phyloP scores from a whole-genome alignment of 2,113 vertebrate genomes.

The Trichomycterus rosablanca region DNA sequence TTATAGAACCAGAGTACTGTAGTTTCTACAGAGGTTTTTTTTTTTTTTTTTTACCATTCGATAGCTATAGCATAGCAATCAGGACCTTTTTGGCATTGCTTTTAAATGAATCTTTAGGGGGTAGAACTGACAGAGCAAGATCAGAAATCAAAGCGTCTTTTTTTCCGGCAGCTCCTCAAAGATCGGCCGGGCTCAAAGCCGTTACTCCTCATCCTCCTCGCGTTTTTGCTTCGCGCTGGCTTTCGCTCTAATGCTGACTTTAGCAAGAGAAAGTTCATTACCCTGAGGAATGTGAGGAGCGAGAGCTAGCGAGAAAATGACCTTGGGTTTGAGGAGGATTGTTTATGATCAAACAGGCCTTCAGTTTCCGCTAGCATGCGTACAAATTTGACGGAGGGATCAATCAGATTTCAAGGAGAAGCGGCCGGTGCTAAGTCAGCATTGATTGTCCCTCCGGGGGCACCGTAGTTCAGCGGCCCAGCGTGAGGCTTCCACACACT shows the following conservation, averaged over 20 bases:
- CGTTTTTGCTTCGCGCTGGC: neutral
- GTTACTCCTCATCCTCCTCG: too few species aligned
- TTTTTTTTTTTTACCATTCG: too few species aligned
- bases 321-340: conserved; percentile 67
- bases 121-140: conserved; percentile 35
- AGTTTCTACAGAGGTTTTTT: too few species aligned
- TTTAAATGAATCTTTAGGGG: conserved; percentile 37
- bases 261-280: conserved; percentile 33
- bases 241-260: conserved; percentile 33
- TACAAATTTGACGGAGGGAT: conserved; percentile 72
- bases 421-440: conserved; percentile 65
- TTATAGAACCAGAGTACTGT: too few species aligned
- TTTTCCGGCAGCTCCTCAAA: conserved; percentile 34
- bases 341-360: conserved; percentile 72
- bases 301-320: conserved; percentile 62
- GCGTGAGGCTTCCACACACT: conserved; percentile 57
- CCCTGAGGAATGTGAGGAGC: conserved; percentile 34
- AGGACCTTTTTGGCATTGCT: conserved; percentile 40
- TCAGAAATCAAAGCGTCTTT: conserved; percentile 35
- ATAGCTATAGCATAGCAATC: conserved; percentile 14
- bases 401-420: conserved; percentile 75
- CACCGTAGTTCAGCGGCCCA: conserved; percentile 63
- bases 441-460: conserved; percentile 72
- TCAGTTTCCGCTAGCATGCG: conserved; percentile 49
- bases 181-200: too few species aligned